phyloP scores from a whole-genome alignment of 2,113 vertebrate genomes.

The Struthio camelus region DNA sequence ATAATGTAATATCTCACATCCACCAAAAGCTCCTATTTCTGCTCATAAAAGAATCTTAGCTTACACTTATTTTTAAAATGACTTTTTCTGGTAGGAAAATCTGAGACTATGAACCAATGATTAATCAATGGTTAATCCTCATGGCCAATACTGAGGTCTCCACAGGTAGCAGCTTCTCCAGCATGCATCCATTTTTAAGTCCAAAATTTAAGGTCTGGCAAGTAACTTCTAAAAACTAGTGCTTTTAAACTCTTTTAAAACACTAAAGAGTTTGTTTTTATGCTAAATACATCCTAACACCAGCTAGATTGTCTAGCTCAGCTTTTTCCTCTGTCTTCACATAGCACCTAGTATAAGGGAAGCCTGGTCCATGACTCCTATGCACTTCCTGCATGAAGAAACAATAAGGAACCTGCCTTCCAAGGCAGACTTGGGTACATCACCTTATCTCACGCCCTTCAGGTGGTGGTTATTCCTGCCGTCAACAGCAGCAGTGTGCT shows the following conservation, averaged over 20 bases:
- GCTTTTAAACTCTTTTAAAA: background rate
- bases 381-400: background rate
- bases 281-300: background rate
- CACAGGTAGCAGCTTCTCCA: background rate
- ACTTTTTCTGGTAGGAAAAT: background rate
- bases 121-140: background rate
- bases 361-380: background rate
- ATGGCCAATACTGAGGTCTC: background rate
- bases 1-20: background rate
- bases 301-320: background rate
- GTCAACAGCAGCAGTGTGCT: background rate
- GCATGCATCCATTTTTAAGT: background rate
- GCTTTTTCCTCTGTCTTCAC: background rate
- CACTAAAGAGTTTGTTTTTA: background rate
- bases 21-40: background rate
- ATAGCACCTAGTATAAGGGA: background rate
- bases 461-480: constrained; percentile 21
- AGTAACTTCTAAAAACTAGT: background rate
- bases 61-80: background rate
- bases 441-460: background rate
- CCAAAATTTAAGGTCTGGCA: background rate
- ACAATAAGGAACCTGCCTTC: background rate
- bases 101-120: background rate
- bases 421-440: background rate
- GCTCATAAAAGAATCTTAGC: background rate